These are phyloP conservation scores for Morinoia aosen DNA, from an alignment of 2,888 invertebrate species.

Conservation along the genomic window DNA sequence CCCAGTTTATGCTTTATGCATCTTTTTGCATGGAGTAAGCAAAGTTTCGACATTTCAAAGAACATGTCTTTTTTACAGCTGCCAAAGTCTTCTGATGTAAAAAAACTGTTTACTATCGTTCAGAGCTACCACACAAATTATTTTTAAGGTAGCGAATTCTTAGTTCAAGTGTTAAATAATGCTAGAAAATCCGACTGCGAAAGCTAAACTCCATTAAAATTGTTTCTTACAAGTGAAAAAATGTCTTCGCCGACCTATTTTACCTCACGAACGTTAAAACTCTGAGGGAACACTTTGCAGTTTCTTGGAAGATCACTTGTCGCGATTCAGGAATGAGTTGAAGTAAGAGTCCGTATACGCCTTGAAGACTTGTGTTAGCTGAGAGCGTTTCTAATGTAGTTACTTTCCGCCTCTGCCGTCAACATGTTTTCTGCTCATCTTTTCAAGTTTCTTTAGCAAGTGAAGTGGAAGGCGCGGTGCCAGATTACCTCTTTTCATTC, in stretches of 20 bases:
- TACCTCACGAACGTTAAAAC: neutral
- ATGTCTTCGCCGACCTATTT: neutral
- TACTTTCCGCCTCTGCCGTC: neutral
- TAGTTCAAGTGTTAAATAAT: neutral
- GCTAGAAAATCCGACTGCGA: neutral
- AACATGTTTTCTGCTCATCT: conserved; percentile 12
- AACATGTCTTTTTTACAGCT: neutral
- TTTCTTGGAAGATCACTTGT: neutral
- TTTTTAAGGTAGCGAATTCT: neutral
- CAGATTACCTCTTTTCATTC: conserved; percentile 6
- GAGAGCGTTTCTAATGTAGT: neutral
- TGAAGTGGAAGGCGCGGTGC: neutral
- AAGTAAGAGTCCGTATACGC: neutral
- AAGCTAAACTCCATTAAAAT: neutral
- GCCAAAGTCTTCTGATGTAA: neutral
- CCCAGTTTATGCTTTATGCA: neutral
- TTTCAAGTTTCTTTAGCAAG: neutral
- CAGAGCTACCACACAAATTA: neutral
- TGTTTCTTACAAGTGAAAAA: neutral
- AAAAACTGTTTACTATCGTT: neutral
- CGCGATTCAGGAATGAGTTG: neutral
- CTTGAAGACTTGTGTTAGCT: neutral
- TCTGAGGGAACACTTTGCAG: neutral
- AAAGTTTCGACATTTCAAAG: neutral
- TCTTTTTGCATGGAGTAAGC: neutral